Base-by-base conservation (phyloP, 2,888 invertebrate species). In the Drosophila mettleri region DNA sequence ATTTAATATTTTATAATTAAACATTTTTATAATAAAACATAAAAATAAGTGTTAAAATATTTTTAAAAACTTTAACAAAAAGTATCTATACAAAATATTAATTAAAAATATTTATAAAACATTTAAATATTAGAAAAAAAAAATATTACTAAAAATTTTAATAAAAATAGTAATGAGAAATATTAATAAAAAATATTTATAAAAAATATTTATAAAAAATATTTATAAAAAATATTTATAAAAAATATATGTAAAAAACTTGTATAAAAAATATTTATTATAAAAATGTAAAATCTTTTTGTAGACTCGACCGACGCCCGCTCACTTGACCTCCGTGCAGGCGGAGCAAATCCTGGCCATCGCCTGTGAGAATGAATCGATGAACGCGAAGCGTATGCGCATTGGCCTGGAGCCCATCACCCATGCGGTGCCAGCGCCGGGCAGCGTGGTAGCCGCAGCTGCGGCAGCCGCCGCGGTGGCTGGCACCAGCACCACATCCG, bases 331-430 rank as follows among this genome's bases (percentile, higher is more conserved):
- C 57, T 98, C 98, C 80, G 98, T 98, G 79, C 98, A 98, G 93
- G 98, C 98, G 55, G 98, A 98, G 92, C 97, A 98, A 93, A 97
- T 98, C 91, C 93, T 98, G 91, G 98, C 98, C 77, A 96, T 97
- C 91, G 98, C 98, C 71, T 98, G 98, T 93, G 98, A 98, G 93
- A 98, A 98, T 92, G 98, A 98, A 93, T 97, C 97, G 93, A 96
- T 98, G 93, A 98, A 98, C 93, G 98, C 98, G 69, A 98, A 98
- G 93, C 95, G 98, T 90, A 98, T 98, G 98, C 95, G 98, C 79
- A 94, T 98, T 91, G 98, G 98, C 52, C 94, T 98, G 85, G 98
- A 98, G 92, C 98, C 98, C 45, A 97, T 98, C 88, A 96, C 97
- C 91, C 97, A 97, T 93, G 97, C 97, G 54, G 95, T 97, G 95